Conservation (phyloP, 1,140 invertebrate species). For the Micrasema longulum region DNA sequence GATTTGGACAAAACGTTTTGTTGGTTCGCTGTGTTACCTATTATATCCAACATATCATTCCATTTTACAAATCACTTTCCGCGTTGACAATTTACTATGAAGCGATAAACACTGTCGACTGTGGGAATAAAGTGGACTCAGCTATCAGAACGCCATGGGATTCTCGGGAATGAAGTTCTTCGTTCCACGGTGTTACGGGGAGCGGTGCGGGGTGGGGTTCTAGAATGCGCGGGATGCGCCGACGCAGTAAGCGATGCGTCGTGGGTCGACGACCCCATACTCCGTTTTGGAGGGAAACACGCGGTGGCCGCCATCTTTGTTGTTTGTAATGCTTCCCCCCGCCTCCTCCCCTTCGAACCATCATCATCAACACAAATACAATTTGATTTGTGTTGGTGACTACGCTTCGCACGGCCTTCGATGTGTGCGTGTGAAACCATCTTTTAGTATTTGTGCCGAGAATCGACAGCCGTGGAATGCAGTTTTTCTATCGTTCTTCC, state of each 20-base stretch:
- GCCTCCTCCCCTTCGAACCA: neutral
- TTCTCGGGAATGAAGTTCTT: constrained; percentile 40
- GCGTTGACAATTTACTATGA: neutral
- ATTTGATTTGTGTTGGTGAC: constrained; percentile 16
- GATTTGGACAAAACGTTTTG: too few relatives aligned
- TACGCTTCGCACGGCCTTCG: neutral
- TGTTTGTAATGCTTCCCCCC: constrained; percentile 38
- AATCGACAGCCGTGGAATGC: constrained; percentile 18
- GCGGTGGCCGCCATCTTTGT: constrained; percentile 48
- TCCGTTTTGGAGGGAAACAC: constrained; percentile 51
- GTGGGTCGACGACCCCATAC: constrained; percentile 43
- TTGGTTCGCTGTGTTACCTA: too few relatives aligned
- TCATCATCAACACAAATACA: neutral
- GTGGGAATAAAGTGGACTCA: constrained; percentile 26
- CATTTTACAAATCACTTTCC: too few relatives aligned
- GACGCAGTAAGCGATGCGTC: constrained; percentile 43
- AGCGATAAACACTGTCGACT: neutral
- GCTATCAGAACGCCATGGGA: constrained; percentile 20
- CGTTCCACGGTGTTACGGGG: neutral
- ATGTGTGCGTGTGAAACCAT: constrained; percentile 33
- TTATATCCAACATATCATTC: too few relatives aligned
- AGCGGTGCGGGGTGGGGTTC: constrained; percentile 8
- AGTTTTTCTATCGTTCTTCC: constrained; percentile 33
- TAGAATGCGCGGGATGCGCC: constrained; percentile 43
- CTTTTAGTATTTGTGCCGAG: constrained; percentile 19